phyloP scores from a whole-genome alignment of 2,888 invertebrate genomes.

The Xanthia togata region DNA sequence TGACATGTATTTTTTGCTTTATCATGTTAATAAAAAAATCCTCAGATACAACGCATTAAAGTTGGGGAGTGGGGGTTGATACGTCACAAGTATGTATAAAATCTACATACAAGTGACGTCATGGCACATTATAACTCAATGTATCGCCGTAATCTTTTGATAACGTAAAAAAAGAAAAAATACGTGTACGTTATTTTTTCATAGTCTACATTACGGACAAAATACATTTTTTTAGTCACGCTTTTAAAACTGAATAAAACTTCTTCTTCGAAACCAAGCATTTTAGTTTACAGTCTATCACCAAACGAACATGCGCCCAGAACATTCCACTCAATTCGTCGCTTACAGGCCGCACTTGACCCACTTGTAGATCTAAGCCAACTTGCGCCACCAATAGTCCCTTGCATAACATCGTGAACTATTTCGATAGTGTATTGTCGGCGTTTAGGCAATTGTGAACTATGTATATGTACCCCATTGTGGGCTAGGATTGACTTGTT shows the following conservation, averaged over 20 bases:
- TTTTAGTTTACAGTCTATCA: not conserved
- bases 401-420: constrained; percentile 86
- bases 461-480: constrained; percentile 60
- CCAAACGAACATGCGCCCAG: constrained; percentile 32
- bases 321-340: constrained; percentile 69
- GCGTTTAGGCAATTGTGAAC: constrained; percentile 72
- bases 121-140: too few species aligned
- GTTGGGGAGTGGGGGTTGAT: too few species aligned
- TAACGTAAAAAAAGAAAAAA: too few species aligned
- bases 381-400: constrained; percentile 81
- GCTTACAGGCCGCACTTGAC: constrained; percentile 76
- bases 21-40: too few species aligned
- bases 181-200: too few species aligned
- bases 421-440: constrained; percentile 84
- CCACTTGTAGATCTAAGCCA: constrained; percentile 83
- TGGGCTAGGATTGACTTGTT: constrained; percentile 38
- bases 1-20: too few species aligned
- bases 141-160: too few species aligned
- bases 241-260: not conserved
- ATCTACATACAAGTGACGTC: too few species aligned
- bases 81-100: too few species aligned
- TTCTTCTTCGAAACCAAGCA: not conserved
- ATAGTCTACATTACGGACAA: too few species aligned
- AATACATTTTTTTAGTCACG: too few species aligned
- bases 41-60: too few species aligned